A percentile compares a stretch with the other conserved stretches of the same genome.
These are phyloP conservation scores for Dendropsophus ebraccatus DNA, from an alignment of 2,113 vertebrate species.

Conservation along the genomic window DNA sequence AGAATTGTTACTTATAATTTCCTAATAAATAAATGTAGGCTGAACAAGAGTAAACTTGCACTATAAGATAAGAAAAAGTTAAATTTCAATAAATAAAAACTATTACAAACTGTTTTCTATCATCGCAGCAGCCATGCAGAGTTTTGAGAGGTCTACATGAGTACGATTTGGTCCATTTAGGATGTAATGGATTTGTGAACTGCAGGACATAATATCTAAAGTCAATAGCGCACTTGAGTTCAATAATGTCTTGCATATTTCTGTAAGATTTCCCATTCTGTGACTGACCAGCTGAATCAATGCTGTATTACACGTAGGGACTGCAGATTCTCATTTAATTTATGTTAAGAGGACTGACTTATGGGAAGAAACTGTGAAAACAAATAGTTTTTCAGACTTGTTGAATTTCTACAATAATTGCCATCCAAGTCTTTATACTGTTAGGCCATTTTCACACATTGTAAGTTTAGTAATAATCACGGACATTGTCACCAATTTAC, in stretches of 20 bases:
- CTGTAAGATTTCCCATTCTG: constrained; percentile 42
- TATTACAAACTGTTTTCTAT: constrained; percentile 10
- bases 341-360: not conserved
- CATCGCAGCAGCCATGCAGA: constrained; percentile 25
- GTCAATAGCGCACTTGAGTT: constrained; percentile 32
- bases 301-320: not conserved
- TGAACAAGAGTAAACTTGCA: not conserved
- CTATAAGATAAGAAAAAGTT: not conserved
- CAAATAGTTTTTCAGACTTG: constrained; percentile 19
- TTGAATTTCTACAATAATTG: not conserved
- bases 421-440: not conserved
- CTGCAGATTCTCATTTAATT: not conserved
- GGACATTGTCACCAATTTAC: no score
- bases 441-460: not conserved
- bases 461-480: no score
- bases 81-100: constrained; percentile 7
- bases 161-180: constrained; percentile 23
- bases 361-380: not conserved
- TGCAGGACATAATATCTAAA: constrained; percentile 41
- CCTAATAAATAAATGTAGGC: not conserved
- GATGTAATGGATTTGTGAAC: constrained; percentile 44
- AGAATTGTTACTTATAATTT: no score
- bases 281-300: constrained; percentile 41
- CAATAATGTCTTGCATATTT: constrained; percentile 41
- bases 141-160: constrained; percentile 18